Percentiles rank a stretch among this genome's conserved stretches.
Conservation (phyloP, 2,888 invertebrate species). For the Bhutanitis thaidina region DNA sequence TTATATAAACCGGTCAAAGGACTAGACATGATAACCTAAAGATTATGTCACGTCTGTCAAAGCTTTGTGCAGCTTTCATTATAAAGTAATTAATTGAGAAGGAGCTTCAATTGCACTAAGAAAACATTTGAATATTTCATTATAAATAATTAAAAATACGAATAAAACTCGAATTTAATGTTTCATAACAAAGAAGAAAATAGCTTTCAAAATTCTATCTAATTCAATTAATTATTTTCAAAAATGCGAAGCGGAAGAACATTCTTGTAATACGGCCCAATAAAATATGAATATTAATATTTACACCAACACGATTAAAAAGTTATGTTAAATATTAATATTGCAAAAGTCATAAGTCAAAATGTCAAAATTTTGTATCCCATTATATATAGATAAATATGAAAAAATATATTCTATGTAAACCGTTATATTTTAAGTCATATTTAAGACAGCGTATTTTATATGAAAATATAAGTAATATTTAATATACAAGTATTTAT, state of each 20-base stretch:
- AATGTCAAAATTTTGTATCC: constrained; percentile 38
- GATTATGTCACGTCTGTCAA: constrained; percentile 65
- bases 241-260: constrained; percentile 23
- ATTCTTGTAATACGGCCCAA: constrained; percentile 31
- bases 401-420: constrained; percentile 69
- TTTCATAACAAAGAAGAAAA: constrained; percentile 32
- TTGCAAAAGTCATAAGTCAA: constrained; percentile 67
- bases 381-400: constrained; percentile 39
- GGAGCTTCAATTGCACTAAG: constrained; percentile 17
- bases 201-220: constrained; percentile 1
- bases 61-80: constrained; percentile 40
- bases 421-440: constrained; percentile 46
- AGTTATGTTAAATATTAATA: constrained; percentile 43
- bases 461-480: constrained; percentile 68
- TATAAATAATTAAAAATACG: constrained; percentile 18
- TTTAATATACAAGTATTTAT: constrained; percentile 49
- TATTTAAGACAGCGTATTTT: constrained; percentile 46
- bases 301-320: constrained; percentile 54
- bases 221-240: constrained; percentile 14
- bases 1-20: constrained; percentile 26
- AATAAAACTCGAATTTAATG: constrained; percentile 27
- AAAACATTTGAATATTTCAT: constrained; percentile 22
- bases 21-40: constrained; percentile 62
- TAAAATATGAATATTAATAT: constrained; percentile 42
- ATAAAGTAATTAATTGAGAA: constrained; percentile 22